phyloP scores from a whole-genome alignment of 2,888 invertebrate species.

The Dryocosmus kuriphilus region DNA sequence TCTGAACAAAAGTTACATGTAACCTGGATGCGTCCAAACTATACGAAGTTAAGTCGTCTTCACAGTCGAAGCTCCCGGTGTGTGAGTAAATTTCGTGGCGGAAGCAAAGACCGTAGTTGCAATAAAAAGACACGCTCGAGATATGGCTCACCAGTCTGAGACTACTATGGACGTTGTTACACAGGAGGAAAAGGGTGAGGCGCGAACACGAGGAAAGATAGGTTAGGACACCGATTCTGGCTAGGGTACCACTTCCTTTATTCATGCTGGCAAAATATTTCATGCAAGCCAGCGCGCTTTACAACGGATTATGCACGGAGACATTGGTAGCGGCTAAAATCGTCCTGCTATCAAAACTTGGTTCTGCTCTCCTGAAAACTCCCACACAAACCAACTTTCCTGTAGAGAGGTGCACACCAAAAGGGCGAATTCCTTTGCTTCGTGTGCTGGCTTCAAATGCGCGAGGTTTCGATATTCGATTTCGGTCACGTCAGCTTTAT shows the following conservation, averaged over 20 bases:
- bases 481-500: slow-evolving; percentile 52
- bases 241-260: slow-evolving; percentile 58
- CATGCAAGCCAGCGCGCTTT: slow-evolving; percentile 60
- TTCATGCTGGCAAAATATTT: slow-evolving; percentile 69
- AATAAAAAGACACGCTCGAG: slow-evolving; percentile 56
- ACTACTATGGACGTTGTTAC: slow-evolving; percentile 41
- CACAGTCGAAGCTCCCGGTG: slow-evolving; percentile 20
- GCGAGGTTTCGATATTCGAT: slow-evolving; percentile 52
- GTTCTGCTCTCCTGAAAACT: slow-evolving; percentile 43
- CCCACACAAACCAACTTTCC: slow-evolving; percentile 10
- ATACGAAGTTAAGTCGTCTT: slow-evolving; percentile 31
- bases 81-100: slow-evolving; percentile 55
- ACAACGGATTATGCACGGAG: slow-evolving; percentile 64
- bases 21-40: slow-evolving; percentile 22
- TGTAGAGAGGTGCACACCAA: slow-evolving; percentile 37
- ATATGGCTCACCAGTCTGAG: slow-evolving; percentile 48
- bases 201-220: slow-evolving; percentile 22
- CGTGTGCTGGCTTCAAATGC: slow-evolving; percentile 28
- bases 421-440: slow-evolving; percentile 11
- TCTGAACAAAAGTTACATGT: slow-evolving; percentile 28
- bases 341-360: slow-evolving; percentile 66
- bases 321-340: slow-evolving; percentile 66
- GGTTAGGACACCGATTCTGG: slow-evolving; percentile 30
- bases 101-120: slow-evolving; percentile 52
- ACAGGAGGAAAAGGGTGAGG: slow-evolving; percentile 14